phyloP scores from a whole-genome alignment of 2,888 invertebrate genomes.

The Gortyna flavago region DNA sequence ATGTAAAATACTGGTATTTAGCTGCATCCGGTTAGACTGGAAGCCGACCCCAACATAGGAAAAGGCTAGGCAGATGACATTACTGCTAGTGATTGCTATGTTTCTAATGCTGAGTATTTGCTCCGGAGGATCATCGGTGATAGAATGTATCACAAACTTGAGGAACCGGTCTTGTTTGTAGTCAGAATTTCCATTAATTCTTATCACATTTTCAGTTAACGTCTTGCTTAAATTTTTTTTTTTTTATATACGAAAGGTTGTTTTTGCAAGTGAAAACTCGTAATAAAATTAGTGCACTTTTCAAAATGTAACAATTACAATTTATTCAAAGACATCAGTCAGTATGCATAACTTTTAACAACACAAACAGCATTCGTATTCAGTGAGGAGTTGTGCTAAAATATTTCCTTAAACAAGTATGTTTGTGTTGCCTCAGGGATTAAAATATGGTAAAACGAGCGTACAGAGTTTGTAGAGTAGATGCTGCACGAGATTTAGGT shows the following conservation, averaged over 20 bases:
- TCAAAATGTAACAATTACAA: too few species aligned
- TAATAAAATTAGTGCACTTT: too few species aligned
- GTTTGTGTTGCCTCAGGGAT: not conserved
- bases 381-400: not conserved
- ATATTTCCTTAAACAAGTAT: not conserved
- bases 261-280: too few species aligned
- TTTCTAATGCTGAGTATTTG: not conserved
- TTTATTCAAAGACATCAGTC: conserved; percentile 2
- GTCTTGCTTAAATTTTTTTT: not conserved
- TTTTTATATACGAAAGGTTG: too few species aligned
- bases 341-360: conserved; percentile 18
- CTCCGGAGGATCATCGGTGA: too few species aligned
- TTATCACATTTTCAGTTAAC: not conserved
- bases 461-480: not conserved
- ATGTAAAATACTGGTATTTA: too few species aligned
- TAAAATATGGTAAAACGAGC: not conserved
- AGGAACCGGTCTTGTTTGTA: not conserved
- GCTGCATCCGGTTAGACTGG: too few species aligned
- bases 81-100: not conserved
- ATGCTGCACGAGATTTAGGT: not conserved
- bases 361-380: not conserved
- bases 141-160: not conserved
- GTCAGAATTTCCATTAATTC: too few species aligned
- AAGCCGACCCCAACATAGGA: too few species aligned
- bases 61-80: too few species aligned